Base-by-base conservation (phyloP, 2,113 vertebrate species). In the Chaetops frenatus region DNA sequence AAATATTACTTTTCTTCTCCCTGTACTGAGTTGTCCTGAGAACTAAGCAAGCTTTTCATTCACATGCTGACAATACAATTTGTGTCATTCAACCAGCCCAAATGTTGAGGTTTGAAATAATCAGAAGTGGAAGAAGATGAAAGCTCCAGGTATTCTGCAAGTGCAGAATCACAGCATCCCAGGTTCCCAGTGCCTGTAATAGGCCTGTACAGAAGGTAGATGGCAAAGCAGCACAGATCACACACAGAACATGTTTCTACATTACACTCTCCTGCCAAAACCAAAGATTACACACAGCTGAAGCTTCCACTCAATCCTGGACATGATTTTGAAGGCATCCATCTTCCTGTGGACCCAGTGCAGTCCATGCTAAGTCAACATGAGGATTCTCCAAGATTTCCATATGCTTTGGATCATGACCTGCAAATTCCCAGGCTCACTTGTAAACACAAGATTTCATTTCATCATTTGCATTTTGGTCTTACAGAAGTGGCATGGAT, bases 391-490 rank as follows among this genome's bases (percentile, higher is more conserved):
- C 20, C 0, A 0, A 79, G 71, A 38, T 54, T 71, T 62, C 47
- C 0, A 0, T 25, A 15, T 21, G 12, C 44, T 80, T 80, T 64
- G 58, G 42, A 19, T 60, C 44, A 90, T 56, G 56, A 29, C 6
- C 29, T 44, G 6, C 25, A 72, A 33, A 27, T 66, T 64, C 25
- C 33, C 33, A 51, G 14, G 33, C 19, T 85, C 44, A 16, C 40
- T 38, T 45, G 7, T 36, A 61, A 84, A 70, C 51, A 50, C 3
- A 76, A 47, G 45, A 45, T 50, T 79, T 76, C 11, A 27, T 28
- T 0, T 54, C 66, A 40, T 53, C 0, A 0, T 38, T 47, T 64
- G 8, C 29, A 5, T 66, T 88, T 70, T 81, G 62, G 31, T 54
- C 31, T 66, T 66, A 58, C 14, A 81, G 45, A 51, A 89, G 42